A percentile compares a stretch with the other conserved stretches of the same genome.
Evolutionary conservation across 2,888 invertebrate genomes (phyloP).

Genomic region (Cheilosia soror): DNA sequence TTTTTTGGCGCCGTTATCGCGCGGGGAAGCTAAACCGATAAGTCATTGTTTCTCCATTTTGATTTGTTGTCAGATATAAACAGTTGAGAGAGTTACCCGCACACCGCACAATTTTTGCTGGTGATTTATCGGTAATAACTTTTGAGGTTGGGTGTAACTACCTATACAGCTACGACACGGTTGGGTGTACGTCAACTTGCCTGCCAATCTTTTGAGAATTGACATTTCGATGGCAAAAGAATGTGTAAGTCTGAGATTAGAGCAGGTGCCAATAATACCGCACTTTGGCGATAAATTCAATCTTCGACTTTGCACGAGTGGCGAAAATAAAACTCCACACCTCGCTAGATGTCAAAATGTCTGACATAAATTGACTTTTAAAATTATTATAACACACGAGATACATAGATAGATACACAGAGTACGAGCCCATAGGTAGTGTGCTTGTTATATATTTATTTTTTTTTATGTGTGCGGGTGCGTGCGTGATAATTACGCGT

Average conservation of each 20-base stretch:
- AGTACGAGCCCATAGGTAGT: too few species aligned
- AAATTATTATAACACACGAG: constrained; percentile 12
- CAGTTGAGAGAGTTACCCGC: not conserved
- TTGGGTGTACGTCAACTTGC: not conserved
- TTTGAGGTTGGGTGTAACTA: not conserved
- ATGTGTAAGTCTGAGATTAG: constrained; percentile 28
- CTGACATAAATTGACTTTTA: constrained; percentile 30
- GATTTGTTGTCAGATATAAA: constrained; percentile 22
- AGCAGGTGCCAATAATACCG: constrained; percentile 24
- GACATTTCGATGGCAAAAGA: constrained; percentile 16
- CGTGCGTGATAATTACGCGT: constrained; percentile 12
- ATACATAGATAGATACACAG: too few species aligned
- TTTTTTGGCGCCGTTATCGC: constrained; percentile 46
- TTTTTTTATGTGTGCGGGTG: not conserved
- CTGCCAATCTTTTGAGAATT: constrained; percentile 1
- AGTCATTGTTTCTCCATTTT: constrained; percentile 27
- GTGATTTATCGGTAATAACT: constrained; percentile 19
- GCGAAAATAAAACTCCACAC: constrained; percentile 15
- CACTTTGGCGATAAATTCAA: not conserved
- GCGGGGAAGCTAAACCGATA: constrained; percentile 5
- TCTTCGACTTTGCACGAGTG: not conserved
- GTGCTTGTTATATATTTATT: too few species aligned
- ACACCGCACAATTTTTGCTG: not conserved
- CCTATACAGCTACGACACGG: not conserved
- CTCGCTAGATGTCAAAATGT: constrained; percentile 29